Evolutionary conservation across 2,888 invertebrate species (phyloP), one percentile per base, ranked within the genome.

Genomic region (Tetheella fluctuosa): DNA sequence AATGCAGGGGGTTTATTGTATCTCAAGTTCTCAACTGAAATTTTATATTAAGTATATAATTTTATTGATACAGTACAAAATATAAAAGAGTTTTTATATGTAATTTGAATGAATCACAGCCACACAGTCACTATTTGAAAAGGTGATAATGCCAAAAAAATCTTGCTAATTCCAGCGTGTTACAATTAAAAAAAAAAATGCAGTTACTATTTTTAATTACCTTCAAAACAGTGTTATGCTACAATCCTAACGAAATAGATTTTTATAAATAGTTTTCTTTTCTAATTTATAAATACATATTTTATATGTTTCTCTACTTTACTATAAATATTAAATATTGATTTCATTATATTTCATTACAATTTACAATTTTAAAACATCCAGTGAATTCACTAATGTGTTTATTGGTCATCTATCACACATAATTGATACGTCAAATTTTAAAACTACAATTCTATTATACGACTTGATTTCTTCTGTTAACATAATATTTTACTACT

Each of bases 371-470:
- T 73, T 73, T 61, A 63, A 70, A 73, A 72, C 77, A 73, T 80
- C 72, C 75, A 79, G 74, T 74, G 72, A 72, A 72, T 76, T 78
- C 84, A 83, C 74, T 78, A 76, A 79, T 76, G 80, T n/a, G n/a
- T n/a, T n/a, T 84, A 83, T 88, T 90, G 89, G 90, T 91, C 89
- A 84, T 84, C 89, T 90, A 90, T 89, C 88, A 90, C 89, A 88
- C 86, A 82, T 82, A 84, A 85, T 87, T 89, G 86, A 88, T 85
- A 86, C 81, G 80, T 83, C 62, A 76, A 65, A 61, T 70, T 70
- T 73, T 68, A 20, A 34, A 10, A 39, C 48, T 61, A 61, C 54
- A 20, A 60, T 13, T 57, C 53, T 28, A 48, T 10, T 48, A 39
- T 39, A n/a, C 5, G 2, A 37, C 5, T 37, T 37, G 37, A 15